Base-by-base conservation (phyloP, 2,113 vertebrate species). In the Pygoscelis adeliae region DNA sequence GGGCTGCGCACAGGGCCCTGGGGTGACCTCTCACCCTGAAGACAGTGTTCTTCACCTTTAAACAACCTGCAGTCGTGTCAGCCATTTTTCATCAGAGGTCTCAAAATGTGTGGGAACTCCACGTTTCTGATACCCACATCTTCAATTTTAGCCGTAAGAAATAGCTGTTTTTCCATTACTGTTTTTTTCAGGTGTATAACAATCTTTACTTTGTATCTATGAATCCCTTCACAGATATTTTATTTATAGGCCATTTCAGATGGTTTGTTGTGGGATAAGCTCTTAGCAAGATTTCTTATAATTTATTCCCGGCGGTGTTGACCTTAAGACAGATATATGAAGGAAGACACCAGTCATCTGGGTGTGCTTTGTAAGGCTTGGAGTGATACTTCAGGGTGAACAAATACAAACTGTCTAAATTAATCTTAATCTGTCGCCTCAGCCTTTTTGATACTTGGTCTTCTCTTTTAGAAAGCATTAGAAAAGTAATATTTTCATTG, bases 181-280 rank as follows among this genome's bases (percentile, higher is more conserved):
- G 74, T 30, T 83, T 93, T 97, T 97, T 97, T 42, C 87, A 92
- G 69, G 25, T 83, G 36, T 87, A 66, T 77, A 96, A 87, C 90
- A 97, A 76, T 97, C 87, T 97, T 94, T 93, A 91, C 81, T 96
- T 78, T 95, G 44, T 97, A 67, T 97, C 93, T 96, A 88, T 92
- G 93, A 97, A 96, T 95, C 81, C 89, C 58, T 94, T 97, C 90
- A 77, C 88, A 95, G 91, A 85, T 92, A 72, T 97, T 98, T 98
- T 97, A 96, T 98, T 98, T 97, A 97, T 98, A 96, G 93, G 78
- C 88, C 97, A 91, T 98, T 98, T 97, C 88, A 97, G 95, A 94
- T 50, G 82, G 89, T 96, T 98, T 98, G 95, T 93, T 97, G 95
- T 97, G 81, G 84, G 91, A 85, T 96, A 97, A 97, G 97, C 93